Percentiles rank a stretch among this genome's conserved stretches.
Conservation (phyloP, 1,140 invertebrate genomes). For the Sesamia nonagrioides region DNA sequence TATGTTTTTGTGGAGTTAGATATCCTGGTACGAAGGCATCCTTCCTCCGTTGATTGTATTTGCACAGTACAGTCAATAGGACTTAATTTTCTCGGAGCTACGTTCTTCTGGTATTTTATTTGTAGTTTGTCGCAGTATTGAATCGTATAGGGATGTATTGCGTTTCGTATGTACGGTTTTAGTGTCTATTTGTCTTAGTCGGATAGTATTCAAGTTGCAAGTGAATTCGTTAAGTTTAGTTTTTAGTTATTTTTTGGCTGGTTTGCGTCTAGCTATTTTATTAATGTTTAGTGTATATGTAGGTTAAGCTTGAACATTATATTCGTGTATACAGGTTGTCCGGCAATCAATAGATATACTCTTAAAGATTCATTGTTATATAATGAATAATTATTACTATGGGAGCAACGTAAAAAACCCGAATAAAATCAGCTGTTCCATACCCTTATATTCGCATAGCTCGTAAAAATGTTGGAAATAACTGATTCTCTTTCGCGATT, state of each 20-base stretch:
- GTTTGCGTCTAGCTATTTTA: not conserved
- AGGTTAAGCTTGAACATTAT: no score
- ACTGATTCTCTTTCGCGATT: no score
- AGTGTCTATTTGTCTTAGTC: slow-evolving; percentile 42
- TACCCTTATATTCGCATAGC: no score
- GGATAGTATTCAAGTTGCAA: slow-evolving; percentile 29
- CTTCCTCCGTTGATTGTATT: slow-evolving; percentile 76
- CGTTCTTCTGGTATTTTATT: slow-evolving; percentile 64
- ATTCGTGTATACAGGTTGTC: no score
- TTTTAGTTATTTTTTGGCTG: not conserved
- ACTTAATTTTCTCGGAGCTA: slow-evolving; percentile 71
- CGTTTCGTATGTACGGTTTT: slow-evolving; percentile 34
- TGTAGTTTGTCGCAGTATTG: slow-evolving; percentile 56
- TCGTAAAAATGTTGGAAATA: no score
- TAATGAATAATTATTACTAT: no score
- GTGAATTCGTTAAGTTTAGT: not conserved
- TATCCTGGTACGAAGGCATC: slow-evolving; percentile 57
- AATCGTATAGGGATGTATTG: slow-evolving; percentile 38
- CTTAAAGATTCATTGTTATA: no score
- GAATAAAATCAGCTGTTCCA: no score
- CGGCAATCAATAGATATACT: no score
- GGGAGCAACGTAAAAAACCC: no score
- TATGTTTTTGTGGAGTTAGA: not conserved
- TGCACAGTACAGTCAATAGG: slow-evolving; percentile 72
- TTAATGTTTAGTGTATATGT: not conserved